Conservation (phyloP, 2,888 invertebrate genomes). For the Meteorus colon region DNA sequence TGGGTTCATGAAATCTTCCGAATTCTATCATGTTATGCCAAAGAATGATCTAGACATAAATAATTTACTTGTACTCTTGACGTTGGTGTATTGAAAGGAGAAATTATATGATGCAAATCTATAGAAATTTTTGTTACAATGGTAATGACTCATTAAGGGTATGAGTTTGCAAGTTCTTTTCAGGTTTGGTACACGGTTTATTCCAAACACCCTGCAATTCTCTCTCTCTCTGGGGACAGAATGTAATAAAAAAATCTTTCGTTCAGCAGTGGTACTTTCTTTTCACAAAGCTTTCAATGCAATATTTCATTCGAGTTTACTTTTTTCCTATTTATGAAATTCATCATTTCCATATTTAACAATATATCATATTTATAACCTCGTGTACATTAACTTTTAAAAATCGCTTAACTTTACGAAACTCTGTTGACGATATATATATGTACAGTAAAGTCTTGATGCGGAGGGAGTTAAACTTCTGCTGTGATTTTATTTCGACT, state of each 20-base stretch:
- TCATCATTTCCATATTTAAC: slow-evolving; percentile 6
- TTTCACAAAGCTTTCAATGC: neutral
- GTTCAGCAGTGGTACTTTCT: neutral
- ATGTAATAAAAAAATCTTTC: neutral
- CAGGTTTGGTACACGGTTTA: neutral
- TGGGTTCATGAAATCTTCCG: too few species aligned
- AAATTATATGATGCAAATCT: too few species aligned
- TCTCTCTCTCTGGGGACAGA: neutral
- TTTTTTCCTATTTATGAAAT: neutral
- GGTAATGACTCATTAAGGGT: neutral
- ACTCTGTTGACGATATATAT: neutral
- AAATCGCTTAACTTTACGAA: slow-evolving; percentile 2
- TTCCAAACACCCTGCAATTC: neutral
- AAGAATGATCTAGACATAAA: too few species aligned
- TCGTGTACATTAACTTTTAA: slow-evolving; percentile 18
- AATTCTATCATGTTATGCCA: too few species aligned
- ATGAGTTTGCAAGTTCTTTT: neutral
- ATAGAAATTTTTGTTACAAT: too few species aligned
- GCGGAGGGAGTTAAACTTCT: neutral
- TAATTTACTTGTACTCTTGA: too few species aligned
- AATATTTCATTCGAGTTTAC: slow-evolving; percentile 1
- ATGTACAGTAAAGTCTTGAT: neutral
- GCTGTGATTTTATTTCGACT: neutral
- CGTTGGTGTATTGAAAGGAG: too few species aligned
- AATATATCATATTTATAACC: neutral